These are phyloP conservation scores for Chaetorhynchus papuensis DNA, from an alignment of 2,113 vertebrate species.

Conservation along the genomic window DNA sequence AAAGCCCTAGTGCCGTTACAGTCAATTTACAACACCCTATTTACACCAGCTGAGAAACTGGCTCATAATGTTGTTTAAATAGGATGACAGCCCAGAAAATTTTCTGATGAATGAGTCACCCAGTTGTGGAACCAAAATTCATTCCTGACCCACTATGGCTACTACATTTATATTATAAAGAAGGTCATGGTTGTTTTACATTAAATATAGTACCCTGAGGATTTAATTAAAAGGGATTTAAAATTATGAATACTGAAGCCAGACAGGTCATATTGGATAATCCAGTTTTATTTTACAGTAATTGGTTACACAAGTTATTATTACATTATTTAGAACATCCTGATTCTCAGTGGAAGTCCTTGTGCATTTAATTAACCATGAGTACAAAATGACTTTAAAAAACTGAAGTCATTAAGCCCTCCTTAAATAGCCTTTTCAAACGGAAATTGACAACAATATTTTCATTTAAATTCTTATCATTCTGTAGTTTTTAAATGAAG, in stretches of 20 bases:
- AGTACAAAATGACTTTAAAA: slow-evolving; percentile 26
- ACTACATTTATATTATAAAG: slow-evolving; percentile 28
- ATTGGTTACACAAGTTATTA: slow-evolving; percentile 61
- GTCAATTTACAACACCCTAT: background rate
- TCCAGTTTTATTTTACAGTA: slow-evolving; percentile 62
- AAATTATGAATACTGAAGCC: slow-evolving; percentile 33
- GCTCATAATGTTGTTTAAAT: background rate
- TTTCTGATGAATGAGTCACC: slow-evolving; percentile 34
- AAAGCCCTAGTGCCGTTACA: background rate
- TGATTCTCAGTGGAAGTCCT: slow-evolving; percentile 45
- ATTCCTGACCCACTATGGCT: slow-evolving; percentile 1
- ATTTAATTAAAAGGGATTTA: slow-evolving; percentile 67
- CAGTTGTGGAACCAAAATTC: slow-evolving; percentile 18
- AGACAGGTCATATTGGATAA: slow-evolving; percentile 53
- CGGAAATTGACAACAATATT: background rate
- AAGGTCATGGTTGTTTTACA: background rate
- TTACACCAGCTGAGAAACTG: slow-evolving; percentile 4
- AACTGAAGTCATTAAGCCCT: background rate
- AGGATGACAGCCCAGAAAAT: background rate
- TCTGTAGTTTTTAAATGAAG: background rate
- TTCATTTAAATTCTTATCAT: background rate
- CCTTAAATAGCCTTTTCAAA: slow-evolving; percentile 15
- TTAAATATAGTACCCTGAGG: slow-evolving; percentile 18
- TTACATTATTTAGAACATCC: slow-evolving; percentile 51
- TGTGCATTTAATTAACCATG: slow-evolving; percentile 42